These are phyloP conservation scores for Tenebrosternarchus preto DNA, from an alignment of 2,113 vertebrate genomes.

Conservation along the genomic window DNA sequence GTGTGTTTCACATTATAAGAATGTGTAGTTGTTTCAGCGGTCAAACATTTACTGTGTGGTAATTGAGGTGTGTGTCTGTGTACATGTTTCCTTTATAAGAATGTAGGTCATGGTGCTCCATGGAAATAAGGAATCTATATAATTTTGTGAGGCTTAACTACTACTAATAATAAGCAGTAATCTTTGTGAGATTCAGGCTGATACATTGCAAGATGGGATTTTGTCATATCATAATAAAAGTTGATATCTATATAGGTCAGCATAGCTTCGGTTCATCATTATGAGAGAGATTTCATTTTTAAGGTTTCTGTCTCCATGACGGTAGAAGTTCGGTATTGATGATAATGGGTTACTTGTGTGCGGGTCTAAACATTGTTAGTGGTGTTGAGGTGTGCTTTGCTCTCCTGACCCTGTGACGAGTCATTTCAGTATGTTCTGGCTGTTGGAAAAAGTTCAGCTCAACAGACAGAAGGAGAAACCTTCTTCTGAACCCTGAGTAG, in stretches of 20 bases:
- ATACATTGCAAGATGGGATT: background rate
- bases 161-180: no score
- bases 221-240: background rate
- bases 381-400: background rate
- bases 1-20: no score
- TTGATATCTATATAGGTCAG: background rate
- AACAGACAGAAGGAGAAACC: background rate
- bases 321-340: background rate
- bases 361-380: background rate
- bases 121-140: conserved; percentile 7
- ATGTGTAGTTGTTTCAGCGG: no score
- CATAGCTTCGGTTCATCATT: background rate
- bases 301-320: background rate
- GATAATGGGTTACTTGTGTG: background rate
- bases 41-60: no score
- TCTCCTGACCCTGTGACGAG: conserved; percentile 1
- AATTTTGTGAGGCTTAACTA: conserved; percentile 15
- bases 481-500: background rate
- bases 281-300: no score
- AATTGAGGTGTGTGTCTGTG: background rate
- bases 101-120: background rate
- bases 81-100: conserved; percentile 15
- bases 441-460: background rate
- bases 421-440: background rate
- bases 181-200: background rate